Conservation (phyloP, 1,140 invertebrate species). For the Asbolus verrucosus region DNA sequence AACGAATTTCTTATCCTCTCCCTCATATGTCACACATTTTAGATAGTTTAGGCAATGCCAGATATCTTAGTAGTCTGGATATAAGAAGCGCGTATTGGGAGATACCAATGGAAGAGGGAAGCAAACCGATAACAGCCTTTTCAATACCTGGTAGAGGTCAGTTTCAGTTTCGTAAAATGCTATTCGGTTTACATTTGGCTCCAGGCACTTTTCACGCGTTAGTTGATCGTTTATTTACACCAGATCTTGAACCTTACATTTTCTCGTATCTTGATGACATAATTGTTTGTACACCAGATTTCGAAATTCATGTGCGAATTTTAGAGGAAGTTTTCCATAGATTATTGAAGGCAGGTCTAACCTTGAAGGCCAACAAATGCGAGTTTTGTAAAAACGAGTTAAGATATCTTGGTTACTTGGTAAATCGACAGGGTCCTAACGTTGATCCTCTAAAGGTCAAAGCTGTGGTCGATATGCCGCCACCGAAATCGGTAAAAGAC, state of each 20-base stretch:
- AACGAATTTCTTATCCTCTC: too few relatives aligned
- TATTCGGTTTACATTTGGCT: not conserved
- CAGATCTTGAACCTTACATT: slow-evolving; percentile 51
- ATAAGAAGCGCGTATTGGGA: too few relatives aligned
- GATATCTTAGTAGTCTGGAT: too few relatives aligned
- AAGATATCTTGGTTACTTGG: slow-evolving; percentile 61
- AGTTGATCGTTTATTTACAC: too few relatives aligned
- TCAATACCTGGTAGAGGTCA: too few relatives aligned
- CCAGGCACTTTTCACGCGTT: not conserved
- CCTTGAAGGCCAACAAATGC: slow-evolving; percentile 21
- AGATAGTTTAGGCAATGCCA: too few relatives aligned
- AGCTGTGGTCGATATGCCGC: slow-evolving; percentile 51
- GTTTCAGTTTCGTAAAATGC: too few relatives aligned
- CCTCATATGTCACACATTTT: too few relatives aligned
- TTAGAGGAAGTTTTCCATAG: slow-evolving; percentile 45
- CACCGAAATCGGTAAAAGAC: slow-evolving; percentile 54
- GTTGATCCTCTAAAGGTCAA: slow-evolving; percentile 56
- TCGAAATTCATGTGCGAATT: slow-evolving; percentile 49
- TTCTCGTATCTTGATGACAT: slow-evolving; percentile 61
- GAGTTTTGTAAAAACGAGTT: slow-evolving; percentile 52
- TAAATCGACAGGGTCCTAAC: slow-evolving; percentile 57
- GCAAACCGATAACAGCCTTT: too few relatives aligned
- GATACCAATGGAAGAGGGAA: too few relatives aligned
- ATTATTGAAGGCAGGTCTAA: not conserved
- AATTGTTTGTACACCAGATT: slow-evolving; percentile 44